phyloP scores from a whole-genome alignment of 1,140 invertebrate species.

The Elymnias hypermnestra region DNA sequence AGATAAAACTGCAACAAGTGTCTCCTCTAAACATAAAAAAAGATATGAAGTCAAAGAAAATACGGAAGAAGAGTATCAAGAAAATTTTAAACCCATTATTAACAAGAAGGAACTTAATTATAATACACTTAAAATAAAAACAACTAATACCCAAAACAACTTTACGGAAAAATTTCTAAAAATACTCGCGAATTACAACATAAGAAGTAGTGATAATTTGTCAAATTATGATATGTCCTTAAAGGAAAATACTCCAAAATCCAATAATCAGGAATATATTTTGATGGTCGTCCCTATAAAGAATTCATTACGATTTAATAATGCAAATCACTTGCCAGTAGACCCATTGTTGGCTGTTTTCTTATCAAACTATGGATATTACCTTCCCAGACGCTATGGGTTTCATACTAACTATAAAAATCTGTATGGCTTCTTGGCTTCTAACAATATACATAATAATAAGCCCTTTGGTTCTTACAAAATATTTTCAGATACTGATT shows the following conservation, averaged over 20 bases:
- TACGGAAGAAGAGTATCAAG: constrained; percentile 3
- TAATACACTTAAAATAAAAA: neutral
- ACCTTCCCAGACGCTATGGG: constrained; percentile 62
- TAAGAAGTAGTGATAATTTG: constrained; percentile 35
- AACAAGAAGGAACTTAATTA: neutral
- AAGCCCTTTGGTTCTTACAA: constrained; percentile 79
- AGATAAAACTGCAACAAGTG: neutral
- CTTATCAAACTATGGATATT: constrained; percentile 79
- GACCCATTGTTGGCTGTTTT: constrained; percentile 78
- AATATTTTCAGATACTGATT: constrained; percentile 56
- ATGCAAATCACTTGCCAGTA: constrained; percentile 72
- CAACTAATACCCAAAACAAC: constrained; percentile 19
- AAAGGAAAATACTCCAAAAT: constrained; percentile 23
- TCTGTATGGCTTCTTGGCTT: constrained; percentile 77
- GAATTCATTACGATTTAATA: constrained; percentile 59
- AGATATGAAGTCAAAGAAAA: constrained; percentile 22
- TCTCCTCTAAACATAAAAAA: neutral
- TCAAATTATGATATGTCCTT: constrained; percentile 47
- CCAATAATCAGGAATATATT: constrained; percentile 16
- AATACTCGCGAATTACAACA: constrained; percentile 49
- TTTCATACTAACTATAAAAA: constrained; percentile 61
- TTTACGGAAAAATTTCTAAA: constrained; percentile 34
- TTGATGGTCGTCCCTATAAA: constrained; percentile 28
- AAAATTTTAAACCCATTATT: too few relatives aligned
- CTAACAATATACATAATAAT: constrained; percentile 80